Evolutionary conservation across 2,113 vertebrate genomes (phyloP).

Genomic region (Elephantulus edwardii): DNA sequence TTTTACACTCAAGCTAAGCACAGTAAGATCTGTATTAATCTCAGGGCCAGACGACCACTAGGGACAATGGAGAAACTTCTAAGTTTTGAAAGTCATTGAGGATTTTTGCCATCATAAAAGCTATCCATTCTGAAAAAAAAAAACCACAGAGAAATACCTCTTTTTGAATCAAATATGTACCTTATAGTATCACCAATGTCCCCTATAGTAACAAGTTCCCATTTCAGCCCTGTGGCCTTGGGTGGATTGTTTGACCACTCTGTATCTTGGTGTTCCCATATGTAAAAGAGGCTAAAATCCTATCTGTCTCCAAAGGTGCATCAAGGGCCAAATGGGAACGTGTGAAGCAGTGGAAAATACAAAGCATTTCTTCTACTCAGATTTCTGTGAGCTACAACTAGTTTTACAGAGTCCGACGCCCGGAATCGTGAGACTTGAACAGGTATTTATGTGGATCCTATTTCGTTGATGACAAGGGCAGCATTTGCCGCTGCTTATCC

Average conservation of each 20-base stretch:
- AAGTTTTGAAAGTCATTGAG: not conserved
- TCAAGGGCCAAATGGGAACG: not conserved
- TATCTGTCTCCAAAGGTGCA: not conserved
- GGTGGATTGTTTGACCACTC: not conserved
- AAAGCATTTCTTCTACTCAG: not conserved
- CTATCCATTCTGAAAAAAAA: not conserved
- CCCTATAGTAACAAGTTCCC: not conserved
- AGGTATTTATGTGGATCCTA: not conserved
- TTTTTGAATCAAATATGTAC: too few species aligned
- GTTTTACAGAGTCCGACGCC: not conserved
- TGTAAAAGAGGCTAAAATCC: not conserved
- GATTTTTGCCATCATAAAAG: constrained; percentile 15
- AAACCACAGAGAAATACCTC: not conserved
- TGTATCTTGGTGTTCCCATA: not conserved
- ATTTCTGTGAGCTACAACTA: not conserved
- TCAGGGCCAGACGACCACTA: not conserved
- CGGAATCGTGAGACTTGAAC: not conserved
- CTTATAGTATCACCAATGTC: not conserved
- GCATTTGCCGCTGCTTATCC: not conserved
- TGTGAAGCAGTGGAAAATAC: not conserved
- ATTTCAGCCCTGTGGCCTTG: not conserved
- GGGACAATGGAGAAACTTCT: not conserved
- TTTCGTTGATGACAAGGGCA: constrained; percentile 29
- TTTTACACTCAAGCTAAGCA: not conserved
- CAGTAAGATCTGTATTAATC: not conserved